phyloP scores from a whole-genome alignment of 2,113 vertebrate species.

The Lasiurus borealis region DNA sequence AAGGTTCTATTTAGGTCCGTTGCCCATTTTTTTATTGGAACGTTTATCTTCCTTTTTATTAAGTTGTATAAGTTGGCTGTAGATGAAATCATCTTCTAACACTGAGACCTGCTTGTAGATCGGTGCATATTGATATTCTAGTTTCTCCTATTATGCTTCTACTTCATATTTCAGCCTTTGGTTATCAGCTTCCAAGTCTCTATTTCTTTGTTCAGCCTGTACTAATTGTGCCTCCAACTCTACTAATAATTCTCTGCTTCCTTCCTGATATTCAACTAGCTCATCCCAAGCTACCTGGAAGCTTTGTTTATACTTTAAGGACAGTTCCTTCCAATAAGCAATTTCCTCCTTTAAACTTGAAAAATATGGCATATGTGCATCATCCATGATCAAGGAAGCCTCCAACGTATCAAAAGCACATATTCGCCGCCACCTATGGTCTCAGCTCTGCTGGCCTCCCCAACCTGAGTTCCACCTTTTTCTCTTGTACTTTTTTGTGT shows the following conservation, averaged over 20 bases:
- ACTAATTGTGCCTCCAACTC: constrained; percentile 97
- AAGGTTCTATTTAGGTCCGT: too few relatives aligned
- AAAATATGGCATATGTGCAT: constrained; percentile 97
- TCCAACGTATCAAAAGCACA: constrained; percentile 76
- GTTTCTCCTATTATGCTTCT: constrained; percentile 95
- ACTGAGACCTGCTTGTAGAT: constrained; percentile 97
- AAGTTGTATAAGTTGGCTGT: too few relatives aligned
- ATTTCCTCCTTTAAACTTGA: constrained; percentile 97
- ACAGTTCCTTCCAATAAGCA: constrained; percentile 96
- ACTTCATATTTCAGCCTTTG: constrained; percentile 96
- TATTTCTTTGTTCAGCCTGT: constrained; percentile 96
- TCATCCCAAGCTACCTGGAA: constrained; percentile 97
- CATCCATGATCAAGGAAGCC: constrained; percentile 94
- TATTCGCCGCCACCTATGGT: constrained; percentile 69
- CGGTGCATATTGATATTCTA: constrained; percentile 97
- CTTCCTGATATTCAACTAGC: constrained; percentile 98
- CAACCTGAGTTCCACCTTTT: constrained; percentile 46
- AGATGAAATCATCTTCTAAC: constrained; percentile 94
- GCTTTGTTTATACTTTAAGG: constrained; percentile 96
- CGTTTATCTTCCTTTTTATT: too few relatives aligned
- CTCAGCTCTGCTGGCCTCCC: constrained; percentile 44
- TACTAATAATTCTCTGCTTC: constrained; percentile 97
- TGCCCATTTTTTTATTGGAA: too few relatives aligned
- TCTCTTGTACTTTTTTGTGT: too few relatives aligned
- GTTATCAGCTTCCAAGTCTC: constrained; percentile 96